phyloP scores from a whole-genome alignment of 2,113 vertebrate genomes.

The Lepus timidus region DNA sequence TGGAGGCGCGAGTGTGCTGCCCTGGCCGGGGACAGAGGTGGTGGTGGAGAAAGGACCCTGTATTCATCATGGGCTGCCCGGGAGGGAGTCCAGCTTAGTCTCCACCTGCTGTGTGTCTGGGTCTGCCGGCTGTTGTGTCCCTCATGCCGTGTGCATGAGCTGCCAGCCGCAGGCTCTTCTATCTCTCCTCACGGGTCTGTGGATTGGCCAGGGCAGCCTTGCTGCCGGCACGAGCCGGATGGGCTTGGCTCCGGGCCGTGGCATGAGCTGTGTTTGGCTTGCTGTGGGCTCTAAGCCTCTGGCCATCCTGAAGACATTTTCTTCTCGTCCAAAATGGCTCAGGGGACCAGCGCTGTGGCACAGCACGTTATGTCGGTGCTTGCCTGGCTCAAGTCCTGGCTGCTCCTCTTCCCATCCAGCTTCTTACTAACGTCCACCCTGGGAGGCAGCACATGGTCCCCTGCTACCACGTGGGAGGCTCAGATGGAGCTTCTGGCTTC shows the following conservation, averaged over 20 bases:
- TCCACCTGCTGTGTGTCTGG: neutral
- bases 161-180: rapidly evolving
- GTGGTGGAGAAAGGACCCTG: neutral
- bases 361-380: no score
- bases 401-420: no score
- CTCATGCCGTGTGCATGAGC: rapidly evolving
- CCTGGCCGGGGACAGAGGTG: neutral
- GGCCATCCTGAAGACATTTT: neutral
- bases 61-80: neutral
- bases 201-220: neutral
- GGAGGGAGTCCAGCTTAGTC: neutral
- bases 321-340: neutral
- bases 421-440: no score
- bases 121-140: neutral
- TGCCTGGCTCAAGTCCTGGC: no score
- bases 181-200: neutral
- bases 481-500: no score
- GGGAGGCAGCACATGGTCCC: no score
- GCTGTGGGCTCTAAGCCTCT: neutral
- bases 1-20: neutral
- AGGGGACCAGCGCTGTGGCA: no score
- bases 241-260: neutral
- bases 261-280: neutral
- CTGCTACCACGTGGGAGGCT: no score
- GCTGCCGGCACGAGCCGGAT: rapidly evolving